Base-by-base conservation (phyloP, 2,888 invertebrate genomes). In the Lasius platythorax region DNA sequence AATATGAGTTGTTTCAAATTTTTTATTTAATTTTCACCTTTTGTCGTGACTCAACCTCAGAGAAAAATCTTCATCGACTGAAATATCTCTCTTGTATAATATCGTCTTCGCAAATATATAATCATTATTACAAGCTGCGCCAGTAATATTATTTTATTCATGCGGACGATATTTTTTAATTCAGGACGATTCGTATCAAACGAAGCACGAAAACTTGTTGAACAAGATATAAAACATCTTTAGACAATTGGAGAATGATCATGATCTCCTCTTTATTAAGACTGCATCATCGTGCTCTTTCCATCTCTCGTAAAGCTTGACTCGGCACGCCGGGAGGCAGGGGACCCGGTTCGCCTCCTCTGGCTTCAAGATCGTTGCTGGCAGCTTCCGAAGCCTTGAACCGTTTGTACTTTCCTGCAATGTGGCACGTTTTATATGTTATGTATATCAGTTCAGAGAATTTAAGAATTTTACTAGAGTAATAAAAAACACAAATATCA, bases 321-420 rank as follows among this genome's bases (percentile, higher is more conserved):
- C 92, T 93, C 46, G 94, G 93, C 63, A 94, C 93, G 3, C 94
- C 94, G 0, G 94, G 93, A 3, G 94, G 93, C 50, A 93, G 85
- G 12, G 92, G 87, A 12, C 91, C 87, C 11, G 90, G 76, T 30
- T 93, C 94, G 3, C 90, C 92, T 37, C 87, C 91, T 30, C 93
- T 87, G 3, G 93, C 94, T 90, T 95, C 95, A 6, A 92, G 91
- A 72, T 95, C 95, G 82, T 90, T 91, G 83, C 79, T 92, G 28
- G 91, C 92, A 2, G 95, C 94, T 85, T 95, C 95, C 66, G 95
- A 94, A 78, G 92, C 93, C 88, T 92, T 93, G 91, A 93, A 94
- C 75, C 95, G 92, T 87, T 95, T 95, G 89, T 94, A 95, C 78
- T 95, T 95, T 84, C 93, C 95, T 95, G 75, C 28, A 85, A 86